Evolutionary conservation across 2,888 invertebrate species (phyloP), one percentile per base, ranked within the genome.

Genomic region (Scaptomyza caliginosa): DNA sequence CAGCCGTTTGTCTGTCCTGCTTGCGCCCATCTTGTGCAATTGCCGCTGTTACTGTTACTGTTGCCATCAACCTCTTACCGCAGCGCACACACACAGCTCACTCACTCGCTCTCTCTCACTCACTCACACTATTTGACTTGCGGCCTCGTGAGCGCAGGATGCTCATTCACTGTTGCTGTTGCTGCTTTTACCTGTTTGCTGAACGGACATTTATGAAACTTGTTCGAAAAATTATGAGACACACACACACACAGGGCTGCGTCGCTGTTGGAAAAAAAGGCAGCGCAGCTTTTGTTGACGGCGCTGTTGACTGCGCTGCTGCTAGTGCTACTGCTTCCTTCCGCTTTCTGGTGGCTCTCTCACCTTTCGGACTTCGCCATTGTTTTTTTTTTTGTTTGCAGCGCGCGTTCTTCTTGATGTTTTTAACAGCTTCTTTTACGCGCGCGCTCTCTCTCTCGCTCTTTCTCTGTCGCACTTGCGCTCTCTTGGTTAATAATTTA

Each of bases 401-500:
- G 26, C 8, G n/a, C 54, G 36, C 34, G 40, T 16, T 67, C 26
- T 49, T 67, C 63, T 67, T 74, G 54, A 48, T 43, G n/a, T 55
- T 58, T 56, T 65, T 51, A 40, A 32, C 58, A 50, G 71, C 32
- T 40, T 38, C 60, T 38, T 56, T 60, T 43, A 50, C 28, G 32
- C 60, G 48, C 58, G 52, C 65, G 55, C 52, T 60, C 70, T 34
- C 42, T 23, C 19, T 38, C 30, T 42, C 38, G 40, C 52, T 28
- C 43, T 40, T 38, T 11, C 66, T 42, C 17, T 70, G 45, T 28
- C 65, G 54, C 63, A 19, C 30, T 46, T 28, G 30, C 30, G 30
- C 46, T 46, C 65, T 66, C 54, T 50, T 59, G 72, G 78, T 89
- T 90, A 88, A 88, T 89, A 90, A 90, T 88, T 88, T 74, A 88